Percentiles rank a stretch among this genome's conserved stretches.
Evolutionary conservation across 1,140 invertebrate species (phyloP).

Genomic region (Scaptomyza hsui): DNA sequence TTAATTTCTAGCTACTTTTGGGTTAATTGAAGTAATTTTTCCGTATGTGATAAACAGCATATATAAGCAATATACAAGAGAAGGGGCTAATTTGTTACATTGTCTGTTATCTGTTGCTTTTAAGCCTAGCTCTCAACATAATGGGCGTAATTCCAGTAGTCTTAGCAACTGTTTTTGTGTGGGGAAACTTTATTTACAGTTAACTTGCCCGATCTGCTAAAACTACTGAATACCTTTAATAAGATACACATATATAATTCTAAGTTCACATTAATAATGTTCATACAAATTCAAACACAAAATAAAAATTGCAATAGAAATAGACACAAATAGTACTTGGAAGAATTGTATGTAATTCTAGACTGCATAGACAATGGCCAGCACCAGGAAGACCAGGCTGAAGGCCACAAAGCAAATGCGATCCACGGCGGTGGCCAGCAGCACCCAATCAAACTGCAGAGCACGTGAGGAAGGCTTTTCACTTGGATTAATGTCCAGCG

Average conservation of each 20-base stretch:
- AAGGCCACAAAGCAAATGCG: conserved; percentile 86
- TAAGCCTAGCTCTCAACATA: conserved; percentile 50
- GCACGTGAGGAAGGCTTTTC: conserved; percentile 80
- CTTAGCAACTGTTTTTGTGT: neutral
- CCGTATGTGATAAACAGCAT: conserved; percentile 61
- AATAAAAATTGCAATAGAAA: conserved; percentile 28
- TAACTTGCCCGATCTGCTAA: too few relatives aligned
- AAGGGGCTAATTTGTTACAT: conserved; percentile 67
- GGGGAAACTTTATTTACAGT: neutral
- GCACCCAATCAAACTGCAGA: conserved; percentile 87
- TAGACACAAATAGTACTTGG: neutral
- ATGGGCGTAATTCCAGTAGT: conserved; percentile 1
- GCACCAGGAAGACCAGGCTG: conserved; percentile 84
- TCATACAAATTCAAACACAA: conserved; percentile 43
- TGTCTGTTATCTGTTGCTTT: conserved; percentile 56
- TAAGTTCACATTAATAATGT: conserved; percentile 48
- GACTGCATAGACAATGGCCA: conserved; percentile 85
- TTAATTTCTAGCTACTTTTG: conserved; percentile 71
- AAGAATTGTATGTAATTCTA: conserved; percentile 37
- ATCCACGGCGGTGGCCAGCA: conserved; percentile 87
- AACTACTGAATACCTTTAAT: neutral
- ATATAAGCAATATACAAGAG: conserved; percentile 52
- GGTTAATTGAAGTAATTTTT: conserved; percentile 73
- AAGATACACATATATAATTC: conserved; percentile 52
- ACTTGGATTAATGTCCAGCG: conserved; percentile 72